phyloP scores from a whole-genome alignment of 2,113 vertebrate genomes.

The Oncorhynchus mykiss region DNA sequence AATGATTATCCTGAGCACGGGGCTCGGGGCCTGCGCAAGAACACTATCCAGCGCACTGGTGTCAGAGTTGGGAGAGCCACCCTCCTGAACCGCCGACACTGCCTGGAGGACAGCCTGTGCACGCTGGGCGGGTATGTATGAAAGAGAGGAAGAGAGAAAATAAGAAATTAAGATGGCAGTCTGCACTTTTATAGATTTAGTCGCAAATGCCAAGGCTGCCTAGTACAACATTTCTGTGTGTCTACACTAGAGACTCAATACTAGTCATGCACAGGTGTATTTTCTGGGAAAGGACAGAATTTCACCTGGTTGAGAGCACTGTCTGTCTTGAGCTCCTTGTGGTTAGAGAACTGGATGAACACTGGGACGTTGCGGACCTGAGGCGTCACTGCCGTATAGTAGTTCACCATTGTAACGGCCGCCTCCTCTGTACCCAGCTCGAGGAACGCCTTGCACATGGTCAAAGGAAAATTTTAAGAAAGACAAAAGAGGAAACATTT shows the following conservation, averaged over 20 bases:
- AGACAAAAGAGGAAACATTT: background rate
- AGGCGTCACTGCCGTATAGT: conserved; percentile 93
- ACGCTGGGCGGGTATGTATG: conserved; percentile 69
- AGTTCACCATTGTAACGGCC: conserved; percentile 97
- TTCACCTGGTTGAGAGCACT: conserved; percentile 86
- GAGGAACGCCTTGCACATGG: conserved; percentile 85
- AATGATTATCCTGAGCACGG: conserved; percentile 96
- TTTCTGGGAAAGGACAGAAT: background rate
- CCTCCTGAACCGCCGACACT: conserved; percentile 93
- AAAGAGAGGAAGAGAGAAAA: no score
- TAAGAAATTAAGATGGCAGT: background rate
- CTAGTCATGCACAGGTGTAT: no score
- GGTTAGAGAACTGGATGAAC: conserved; percentile 98
- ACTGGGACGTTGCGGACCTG: conserved; percentile 88
- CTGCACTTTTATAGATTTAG: background rate
- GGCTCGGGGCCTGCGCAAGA: conserved; percentile 90
- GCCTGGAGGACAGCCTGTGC: conserved; percentile 96
- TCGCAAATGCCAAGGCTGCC: background rate
- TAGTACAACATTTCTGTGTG: no score
- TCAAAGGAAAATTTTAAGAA: conserved; percentile 21
- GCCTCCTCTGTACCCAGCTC: conserved; percentile 97
- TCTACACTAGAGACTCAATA: no score
- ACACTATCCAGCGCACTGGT: conserved; percentile 83
- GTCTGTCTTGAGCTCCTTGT: conserved; percentile 98
- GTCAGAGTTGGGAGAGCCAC: conserved; percentile 88